phyloP scores from a whole-genome alignment of 1,140 invertebrate genomes.

The Drosophila orena region DNA sequence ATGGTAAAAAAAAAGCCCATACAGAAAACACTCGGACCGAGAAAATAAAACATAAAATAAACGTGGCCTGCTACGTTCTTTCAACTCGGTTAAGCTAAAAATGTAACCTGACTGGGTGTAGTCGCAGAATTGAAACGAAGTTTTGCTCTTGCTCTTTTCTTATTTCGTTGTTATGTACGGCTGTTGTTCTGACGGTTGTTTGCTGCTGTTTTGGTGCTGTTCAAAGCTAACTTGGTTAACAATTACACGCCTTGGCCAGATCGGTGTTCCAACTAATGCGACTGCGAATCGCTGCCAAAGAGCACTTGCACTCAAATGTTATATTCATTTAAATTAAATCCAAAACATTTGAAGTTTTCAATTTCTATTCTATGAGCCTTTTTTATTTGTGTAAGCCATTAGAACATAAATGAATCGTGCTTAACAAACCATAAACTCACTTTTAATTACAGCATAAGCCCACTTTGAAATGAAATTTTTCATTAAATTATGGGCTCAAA shows the following conservation, averaged over 20 bases:
- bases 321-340: too few species aligned
- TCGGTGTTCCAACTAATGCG: slow-evolving; percentile 62
- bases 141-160: slow-evolving; percentile 24
- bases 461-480: not conserved
- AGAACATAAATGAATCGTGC: too few species aligned
- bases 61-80: slow-evolving; percentile 34
- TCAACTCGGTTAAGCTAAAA: slow-evolving; percentile 52
- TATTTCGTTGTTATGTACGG: slow-evolving; percentile 39
- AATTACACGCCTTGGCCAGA: slow-evolving; percentile 73
- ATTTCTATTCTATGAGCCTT: too few species aligned
- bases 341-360: too few species aligned
- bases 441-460: not conserved
- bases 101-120: slow-evolving; percentile 60
- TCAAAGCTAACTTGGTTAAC: slow-evolving; percentile 75
- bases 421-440: not conserved
- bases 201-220: slow-evolving; percentile 52
- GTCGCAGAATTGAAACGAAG: slow-evolving; percentile 50
- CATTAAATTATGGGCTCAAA: not conserved
- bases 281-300: slow-evolving; percentile 1
- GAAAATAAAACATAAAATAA: slow-evolving; percentile 38
- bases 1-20: not conserved
- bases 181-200: slow-evolving; percentile 40
- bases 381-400: not conserved
- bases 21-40: slow-evolving; percentile 8
- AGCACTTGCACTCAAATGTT: slow-evolving; percentile 10